These are phyloP conservation scores for Camptogramma bilineatum DNA, from an alignment of 2,888 invertebrate genomes.

Conservation along the genomic window DNA sequence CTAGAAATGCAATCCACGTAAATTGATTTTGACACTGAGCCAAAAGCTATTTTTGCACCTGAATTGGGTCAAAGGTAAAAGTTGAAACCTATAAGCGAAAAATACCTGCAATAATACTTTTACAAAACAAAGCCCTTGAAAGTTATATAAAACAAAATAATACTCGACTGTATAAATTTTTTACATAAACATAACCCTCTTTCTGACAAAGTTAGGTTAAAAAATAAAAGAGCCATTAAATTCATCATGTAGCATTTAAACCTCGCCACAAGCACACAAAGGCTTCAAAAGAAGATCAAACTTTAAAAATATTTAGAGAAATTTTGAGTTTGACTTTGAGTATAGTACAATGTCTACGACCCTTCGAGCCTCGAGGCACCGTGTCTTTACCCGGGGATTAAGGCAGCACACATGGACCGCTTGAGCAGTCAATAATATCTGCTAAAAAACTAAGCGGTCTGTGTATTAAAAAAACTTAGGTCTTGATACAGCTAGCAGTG, in stretches of 20 bases:
- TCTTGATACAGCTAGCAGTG: too few species aligned
- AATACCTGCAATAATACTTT: background rate
- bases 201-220: too few species aligned
- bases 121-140: background rate
- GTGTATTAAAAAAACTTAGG: too few species aligned
- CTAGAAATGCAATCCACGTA: background rate
- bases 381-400: background rate
- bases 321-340: background rate
- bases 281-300: background rate
- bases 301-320: background rate
- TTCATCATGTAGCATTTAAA: background rate
- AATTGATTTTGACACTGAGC: conserved; percentile 1
- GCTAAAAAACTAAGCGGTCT: too few species aligned
- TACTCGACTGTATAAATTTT: too few species aligned
- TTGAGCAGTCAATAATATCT: background rate
- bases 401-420: background rate
- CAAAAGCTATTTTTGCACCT: background rate
- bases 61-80: background rate
- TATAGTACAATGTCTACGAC: background rate
- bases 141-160: too few species aligned
- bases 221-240: background rate
- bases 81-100: background rate
- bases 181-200: too few species aligned
- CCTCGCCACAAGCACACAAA: background rate
- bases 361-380: background rate